A percentile compares a stretch with the other conserved stretches of the same genome.
Evolutionary conservation across 35 echinoderm and acorn worm genomes (phyloP).

Genomic region (Acanthaster planci): DNA sequence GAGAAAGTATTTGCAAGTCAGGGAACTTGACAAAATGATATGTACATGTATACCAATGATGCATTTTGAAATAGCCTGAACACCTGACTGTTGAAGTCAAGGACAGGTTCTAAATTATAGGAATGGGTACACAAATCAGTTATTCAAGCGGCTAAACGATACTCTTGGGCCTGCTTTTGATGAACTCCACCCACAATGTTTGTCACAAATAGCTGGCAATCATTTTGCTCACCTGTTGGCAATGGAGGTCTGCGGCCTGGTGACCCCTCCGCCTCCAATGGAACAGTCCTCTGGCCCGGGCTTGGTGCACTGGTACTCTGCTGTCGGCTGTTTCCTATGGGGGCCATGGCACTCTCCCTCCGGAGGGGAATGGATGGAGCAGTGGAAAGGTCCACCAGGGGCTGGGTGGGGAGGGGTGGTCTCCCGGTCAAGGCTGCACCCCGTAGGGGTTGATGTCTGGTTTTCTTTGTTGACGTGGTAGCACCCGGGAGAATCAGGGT

Average conservation of each 20-base stretch:
- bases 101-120: no score
- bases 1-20: no score
- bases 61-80: no score
- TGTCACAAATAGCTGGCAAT: no score
- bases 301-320: constrained; percentile 39
- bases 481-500: not conserved
- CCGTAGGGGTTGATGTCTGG: not conserved
- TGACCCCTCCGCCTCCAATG: constrained; percentile 5
- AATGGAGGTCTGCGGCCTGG: not conserved
- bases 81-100: no score
- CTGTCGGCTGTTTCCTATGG: constrained; percentile 29
- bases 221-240: not conserved
- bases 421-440: not conserved
- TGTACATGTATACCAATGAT: no score
- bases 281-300: constrained; percentile 6
- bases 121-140: no score
- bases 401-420: not conserved
- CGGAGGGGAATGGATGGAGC: constrained; percentile 68
- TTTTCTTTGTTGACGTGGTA: not conserved
- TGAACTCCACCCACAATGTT: no score
- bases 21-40: no score
- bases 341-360: constrained; percentile 60
- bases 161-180: no score
- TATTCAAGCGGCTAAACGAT: no score
- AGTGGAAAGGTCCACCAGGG: not conserved